These are phyloP conservation scores for Staurois parvus DNA, from an alignment of 2,797 vertebrate species.

Conservation along the genomic window DNA sequence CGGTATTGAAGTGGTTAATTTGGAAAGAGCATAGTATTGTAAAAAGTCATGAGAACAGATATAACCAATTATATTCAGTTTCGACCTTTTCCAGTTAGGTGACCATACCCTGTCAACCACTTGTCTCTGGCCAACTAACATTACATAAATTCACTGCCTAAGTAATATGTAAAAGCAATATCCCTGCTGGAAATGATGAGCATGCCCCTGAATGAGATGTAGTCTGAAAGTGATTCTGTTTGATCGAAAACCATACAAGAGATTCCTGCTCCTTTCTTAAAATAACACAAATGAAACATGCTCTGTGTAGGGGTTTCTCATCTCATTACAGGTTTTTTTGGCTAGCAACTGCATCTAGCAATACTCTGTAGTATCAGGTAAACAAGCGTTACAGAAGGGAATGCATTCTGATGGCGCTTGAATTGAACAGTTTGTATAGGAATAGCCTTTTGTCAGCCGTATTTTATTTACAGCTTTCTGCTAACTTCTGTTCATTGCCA, in stretches of 20 bases:
- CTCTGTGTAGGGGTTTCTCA: neutral
- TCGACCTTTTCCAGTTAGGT: neutral
- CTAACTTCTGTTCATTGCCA: conserved; percentile 27
- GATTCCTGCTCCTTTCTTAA: neutral
- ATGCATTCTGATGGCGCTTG: neutral
- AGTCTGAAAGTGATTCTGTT: neutral
- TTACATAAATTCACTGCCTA: neutral
- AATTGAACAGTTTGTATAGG: conserved; percentile 8
- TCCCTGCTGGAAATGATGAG: neutral
- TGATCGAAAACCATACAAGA: neutral
- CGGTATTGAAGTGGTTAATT: too few relatives aligned
- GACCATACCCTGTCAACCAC: neutral
- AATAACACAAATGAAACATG: conserved; percentile 2
- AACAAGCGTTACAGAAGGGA: neutral
- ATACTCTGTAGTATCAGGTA: neutral
- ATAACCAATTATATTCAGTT: neutral
- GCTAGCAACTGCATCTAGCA: neutral
- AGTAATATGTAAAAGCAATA: neutral
- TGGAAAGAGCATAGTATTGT: neutral
- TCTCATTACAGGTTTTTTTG: neutral
- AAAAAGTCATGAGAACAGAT: neutral
- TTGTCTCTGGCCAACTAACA: neutral
- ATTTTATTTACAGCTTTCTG: conserved; percentile 41
- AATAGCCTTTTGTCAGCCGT: conserved; percentile 25
- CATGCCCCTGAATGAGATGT: neutral